phyloP scores from a whole-genome alignment of 2,888 invertebrate genomes.

The Drosophila limbata region DNA sequence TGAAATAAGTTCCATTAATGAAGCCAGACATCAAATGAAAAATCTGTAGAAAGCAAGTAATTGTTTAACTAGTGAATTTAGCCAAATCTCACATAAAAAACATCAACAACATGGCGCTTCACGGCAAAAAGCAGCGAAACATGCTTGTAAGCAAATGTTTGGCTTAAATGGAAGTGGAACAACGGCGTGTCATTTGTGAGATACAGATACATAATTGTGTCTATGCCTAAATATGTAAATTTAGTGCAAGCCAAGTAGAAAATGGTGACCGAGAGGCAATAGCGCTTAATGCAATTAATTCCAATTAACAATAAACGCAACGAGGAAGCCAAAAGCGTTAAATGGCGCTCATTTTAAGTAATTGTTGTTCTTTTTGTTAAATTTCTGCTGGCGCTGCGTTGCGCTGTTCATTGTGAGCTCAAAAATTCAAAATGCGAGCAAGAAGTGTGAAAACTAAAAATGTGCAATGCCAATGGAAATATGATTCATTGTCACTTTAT shows the following conservation, averaged over 20 bases:
- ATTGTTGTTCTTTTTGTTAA: conserved; percentile 4
- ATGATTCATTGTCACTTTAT: conserved; percentile 75
- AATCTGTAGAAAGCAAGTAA: conserved; percentile 34
- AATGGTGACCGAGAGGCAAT: conserved; percentile 29
- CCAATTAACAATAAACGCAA: conserved; percentile 63
- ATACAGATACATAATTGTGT: conserved; percentile 38
- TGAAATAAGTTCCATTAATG: conserved; percentile 53
- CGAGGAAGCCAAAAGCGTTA: conserved; percentile 61
- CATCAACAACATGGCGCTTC: conserved; percentile 64
- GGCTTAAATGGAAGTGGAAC: conserved; percentile 61
- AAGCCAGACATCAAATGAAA: conserved; percentile 49
- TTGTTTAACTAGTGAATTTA: conserved; percentile 29
- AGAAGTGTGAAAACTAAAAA: conserved; percentile 59
- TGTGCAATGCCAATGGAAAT: conserved; percentile 79
- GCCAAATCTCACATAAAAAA: conserved; percentile 28
- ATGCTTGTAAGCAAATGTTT: conserved; percentile 81
- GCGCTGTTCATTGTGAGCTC: conserved; percentile 59
- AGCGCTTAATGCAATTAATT: conserved; percentile 64
- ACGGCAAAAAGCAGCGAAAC: conserved; percentile 68
- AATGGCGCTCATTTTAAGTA: conserved; percentile 70
- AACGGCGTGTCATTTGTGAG: conserved; percentile 51
- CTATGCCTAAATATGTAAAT: conserved; percentile 11
- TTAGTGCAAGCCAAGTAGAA: conserved; percentile 46
- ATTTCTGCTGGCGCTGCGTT: conserved; percentile 61
- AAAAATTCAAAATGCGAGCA: conserved; percentile 46